phyloP scores from a whole-genome alignment of 2,113 vertebrate genomes.

The Erpornis zantholeuca region DNA sequence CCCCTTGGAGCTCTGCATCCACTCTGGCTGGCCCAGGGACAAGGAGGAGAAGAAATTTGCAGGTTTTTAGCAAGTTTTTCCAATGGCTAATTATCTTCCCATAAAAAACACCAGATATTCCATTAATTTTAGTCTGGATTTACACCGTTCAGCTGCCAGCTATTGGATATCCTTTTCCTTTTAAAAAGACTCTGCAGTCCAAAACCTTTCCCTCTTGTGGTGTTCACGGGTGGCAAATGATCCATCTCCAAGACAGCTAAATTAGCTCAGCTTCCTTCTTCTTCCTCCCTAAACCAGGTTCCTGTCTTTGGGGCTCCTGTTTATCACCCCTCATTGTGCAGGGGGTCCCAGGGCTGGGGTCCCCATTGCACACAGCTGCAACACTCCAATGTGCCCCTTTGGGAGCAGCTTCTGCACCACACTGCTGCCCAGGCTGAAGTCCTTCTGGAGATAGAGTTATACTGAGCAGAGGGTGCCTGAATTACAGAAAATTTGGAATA shows the following conservation, averaged over 20 bases:
- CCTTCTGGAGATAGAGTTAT: not conserved
- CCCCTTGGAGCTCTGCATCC: not conserved
- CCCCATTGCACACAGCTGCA: not conserved
- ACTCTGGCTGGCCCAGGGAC: not conserved
- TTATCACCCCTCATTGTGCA: not conserved
- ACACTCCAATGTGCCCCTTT: not conserved
- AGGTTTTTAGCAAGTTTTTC: constrained; percentile 3
- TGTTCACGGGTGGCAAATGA: not conserved
- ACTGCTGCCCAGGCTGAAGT: not conserved
- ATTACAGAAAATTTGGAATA: not conserved
- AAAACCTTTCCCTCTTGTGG: not conserved
- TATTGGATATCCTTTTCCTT: not conserved
- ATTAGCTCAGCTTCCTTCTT: not conserved
- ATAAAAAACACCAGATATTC: not conserved
- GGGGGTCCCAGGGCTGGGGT: not conserved
- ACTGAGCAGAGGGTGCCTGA: not conserved
- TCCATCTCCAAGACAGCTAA: not conserved
- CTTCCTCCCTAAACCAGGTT: not conserved
- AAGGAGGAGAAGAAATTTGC: not conserved
- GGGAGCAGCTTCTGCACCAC: not conserved
- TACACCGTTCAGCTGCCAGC: not conserved
- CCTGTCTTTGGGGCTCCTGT: not conserved
- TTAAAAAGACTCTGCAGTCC: not conserved
- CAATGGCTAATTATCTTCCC: not conserved
- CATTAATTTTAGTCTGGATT: not conserved